A percentile compares a stretch with the other conserved stretches of the same genome.
Evolutionary conservation across 2,113 vertebrate genomes (phyloP).

Genomic region (Vireo altiloquus): DNA sequence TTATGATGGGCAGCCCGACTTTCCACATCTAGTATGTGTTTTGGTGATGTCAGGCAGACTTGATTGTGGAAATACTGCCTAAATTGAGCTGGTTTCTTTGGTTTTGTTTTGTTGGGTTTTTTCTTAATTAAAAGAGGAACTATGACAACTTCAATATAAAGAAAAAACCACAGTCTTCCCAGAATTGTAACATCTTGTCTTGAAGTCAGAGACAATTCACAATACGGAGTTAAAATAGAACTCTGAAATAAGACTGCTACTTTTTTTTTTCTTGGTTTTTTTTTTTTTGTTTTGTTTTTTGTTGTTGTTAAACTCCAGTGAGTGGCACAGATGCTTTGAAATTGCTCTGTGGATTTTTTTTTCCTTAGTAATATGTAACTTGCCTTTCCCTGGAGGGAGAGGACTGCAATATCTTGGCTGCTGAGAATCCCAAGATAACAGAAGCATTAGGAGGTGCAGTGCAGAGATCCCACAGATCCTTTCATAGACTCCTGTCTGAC

Average conservation of each 20-base stretch:
- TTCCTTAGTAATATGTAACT: background rate
- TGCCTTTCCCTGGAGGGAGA: background rate
- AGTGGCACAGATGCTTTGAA: background rate
- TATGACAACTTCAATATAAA: background rate
- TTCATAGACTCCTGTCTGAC: background rate
- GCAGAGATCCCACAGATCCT: background rate
- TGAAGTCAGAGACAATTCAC: background rate
- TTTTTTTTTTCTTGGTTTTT: too few relatives aligned
- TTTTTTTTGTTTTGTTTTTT: too few relatives aligned
- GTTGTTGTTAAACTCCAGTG: background rate
- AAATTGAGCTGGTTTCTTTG: background rate
- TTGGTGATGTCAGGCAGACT: background rate
- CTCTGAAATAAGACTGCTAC: background rate
- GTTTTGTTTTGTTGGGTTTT: background rate
- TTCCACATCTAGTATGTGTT: background rate
- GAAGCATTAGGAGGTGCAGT: background rate
- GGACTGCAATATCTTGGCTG: background rate
- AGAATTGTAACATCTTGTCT: background rate
- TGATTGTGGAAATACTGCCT: background rate
- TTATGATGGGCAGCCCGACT: background rate
- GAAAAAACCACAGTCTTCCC: background rate
- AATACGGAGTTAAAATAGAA: background rate
- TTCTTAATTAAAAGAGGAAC: background rate
- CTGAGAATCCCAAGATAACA: background rate
- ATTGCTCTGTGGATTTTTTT: background rate